A percentile compares a stretch with the other conserved stretches of the same genome.
Evolutionary conservation across 2,888 invertebrate species (phyloP).

Genomic region (Melanostoma mellinum): DNA sequence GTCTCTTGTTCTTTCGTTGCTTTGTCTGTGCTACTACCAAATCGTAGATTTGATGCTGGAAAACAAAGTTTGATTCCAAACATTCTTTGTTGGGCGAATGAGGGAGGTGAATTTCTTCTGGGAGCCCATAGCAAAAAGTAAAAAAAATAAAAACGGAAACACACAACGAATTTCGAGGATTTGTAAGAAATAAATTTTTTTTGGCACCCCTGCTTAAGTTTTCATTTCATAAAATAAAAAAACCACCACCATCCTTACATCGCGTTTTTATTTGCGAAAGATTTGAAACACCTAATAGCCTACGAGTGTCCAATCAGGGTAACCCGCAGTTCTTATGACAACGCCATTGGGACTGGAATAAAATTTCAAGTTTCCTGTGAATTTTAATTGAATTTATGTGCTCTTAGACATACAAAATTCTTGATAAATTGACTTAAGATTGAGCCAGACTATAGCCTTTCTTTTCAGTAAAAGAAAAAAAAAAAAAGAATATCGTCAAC

Average conservation of each 20-base stretch:
- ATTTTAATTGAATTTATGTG: slow-evolving; percentile 66
- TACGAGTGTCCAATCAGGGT: no score
- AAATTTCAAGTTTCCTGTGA: slow-evolving; percentile 44
- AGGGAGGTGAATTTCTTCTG: slow-evolving; percentile 1
- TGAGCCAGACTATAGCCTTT: not conserved
- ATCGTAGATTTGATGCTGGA: slow-evolving; percentile 22
- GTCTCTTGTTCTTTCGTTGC: not conserved
- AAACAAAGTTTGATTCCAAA: slow-evolving; percentile 44
- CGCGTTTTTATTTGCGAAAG: no score
- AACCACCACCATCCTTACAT: slow-evolving; percentile 28
- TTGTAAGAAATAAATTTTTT: slow-evolving; percentile 5
- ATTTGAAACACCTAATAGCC: no score
- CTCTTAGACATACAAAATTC: slow-evolving; percentile 54
- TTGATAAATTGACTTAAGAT: slow-evolving; percentile 56
- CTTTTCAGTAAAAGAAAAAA: not conserved
- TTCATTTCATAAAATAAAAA: slow-evolving; percentile 16
- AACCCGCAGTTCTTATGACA: not conserved
- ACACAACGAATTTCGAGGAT: slow-evolving; percentile 17
- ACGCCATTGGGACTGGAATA: slow-evolving; percentile 37
- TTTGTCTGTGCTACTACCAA: not conserved
- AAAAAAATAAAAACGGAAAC: not conserved
- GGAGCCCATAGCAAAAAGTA: not conserved
- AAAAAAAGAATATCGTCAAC: slow-evolving; percentile 16
- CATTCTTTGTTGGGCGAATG: not conserved
- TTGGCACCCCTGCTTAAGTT: slow-evolving; percentile 9